phyloP scores from a whole-genome alignment of 1,140 invertebrate species.

The Calephelis virginiensis region DNA sequence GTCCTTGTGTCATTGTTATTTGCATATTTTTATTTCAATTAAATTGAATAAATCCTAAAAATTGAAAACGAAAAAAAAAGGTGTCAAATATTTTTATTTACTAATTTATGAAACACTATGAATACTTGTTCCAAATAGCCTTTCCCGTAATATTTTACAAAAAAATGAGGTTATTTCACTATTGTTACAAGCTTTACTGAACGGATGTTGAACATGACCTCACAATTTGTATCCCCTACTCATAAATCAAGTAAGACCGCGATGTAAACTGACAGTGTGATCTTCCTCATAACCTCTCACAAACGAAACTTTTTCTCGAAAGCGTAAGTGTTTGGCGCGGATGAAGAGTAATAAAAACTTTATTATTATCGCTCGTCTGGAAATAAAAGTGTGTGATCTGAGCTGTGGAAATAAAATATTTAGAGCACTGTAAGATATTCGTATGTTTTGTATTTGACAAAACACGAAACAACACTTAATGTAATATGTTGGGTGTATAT shows the following conservation, averaged over 20 bases:
- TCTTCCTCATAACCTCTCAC: conserved; percentile 55
- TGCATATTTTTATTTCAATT: no score
- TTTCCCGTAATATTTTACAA: no score
- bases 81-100: no score
- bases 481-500: neutral
- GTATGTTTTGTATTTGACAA: neutral
- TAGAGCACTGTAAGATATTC: neutral
- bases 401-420: conserved; percentile 17
- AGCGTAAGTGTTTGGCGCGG: conserved; percentile 51
- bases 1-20: no score
- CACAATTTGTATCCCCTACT: conserved; percentile 57
- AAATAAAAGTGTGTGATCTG: conserved; percentile 62
- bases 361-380: conserved; percentile 66
- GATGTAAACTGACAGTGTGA: conserved; percentile 65
- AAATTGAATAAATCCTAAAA: no score
- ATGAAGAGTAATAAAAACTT: conserved; percentile 71
- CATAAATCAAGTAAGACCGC: conserved; percentile 64
- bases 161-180: no score
- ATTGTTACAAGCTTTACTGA: conserved; percentile 38
- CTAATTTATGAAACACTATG: no score
- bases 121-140: no score
- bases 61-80: no score
- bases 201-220: conserved; percentile 68
- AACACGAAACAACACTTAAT: conserved; percentile 8
- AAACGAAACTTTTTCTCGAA: conserved; percentile 42